Base-by-base conservation (phyloP, 2,797 vertebrate genomes). In the Hemibagrus guttatus region DNA sequence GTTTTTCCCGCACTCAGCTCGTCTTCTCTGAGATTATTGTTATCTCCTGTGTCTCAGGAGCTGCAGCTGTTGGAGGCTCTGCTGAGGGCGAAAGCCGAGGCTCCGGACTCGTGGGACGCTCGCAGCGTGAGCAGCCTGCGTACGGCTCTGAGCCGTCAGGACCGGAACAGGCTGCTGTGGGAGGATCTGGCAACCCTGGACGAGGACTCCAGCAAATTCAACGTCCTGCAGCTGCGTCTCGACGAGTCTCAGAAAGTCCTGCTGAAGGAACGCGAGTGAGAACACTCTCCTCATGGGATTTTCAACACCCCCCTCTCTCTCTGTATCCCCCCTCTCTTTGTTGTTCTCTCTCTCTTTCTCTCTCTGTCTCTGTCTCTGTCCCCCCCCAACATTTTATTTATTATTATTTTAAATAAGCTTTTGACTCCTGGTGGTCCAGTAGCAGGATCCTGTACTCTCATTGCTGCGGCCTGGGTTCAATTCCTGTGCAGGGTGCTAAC, bases 191-290 rank as follows among this genome's bases (percentile, higher is more conserved):
- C 93, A 2, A 3, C 92, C 4, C 49, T 92, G 0, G 97, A 99
- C 87, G 98, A 98, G 52, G 98, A 98, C 23, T 91, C 94, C 83
- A 95, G 97, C 90, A 98, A 96, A 94, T 89, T 99, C 89, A 98
- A 96, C 0, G 98, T 90, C 26, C 92, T 96, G 64, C 95, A 97
- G 91, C 96, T 99, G 23, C 95, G 98, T 72, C 95, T 99, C 86
- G 98, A 99, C 0, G 97, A 99, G 87, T 97, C 97, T 81, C 98
- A 99, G 91, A 99, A 99, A 92, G 96, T 97, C 91, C 93, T 97
- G 54, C 95, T 96, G 46, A 97, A 97, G 89, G 97, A 97, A 87
- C 89, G 97, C 85, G 97, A 97, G 97, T 97, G 93, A 96, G 97
- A 56, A n/a, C 66, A 63, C 59, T 49, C 23, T 28, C 12, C n/a